Evolutionary conservation across 2,797 vertebrate species (phyloP).

Genomic region (Adelosebastes latens): DNA sequence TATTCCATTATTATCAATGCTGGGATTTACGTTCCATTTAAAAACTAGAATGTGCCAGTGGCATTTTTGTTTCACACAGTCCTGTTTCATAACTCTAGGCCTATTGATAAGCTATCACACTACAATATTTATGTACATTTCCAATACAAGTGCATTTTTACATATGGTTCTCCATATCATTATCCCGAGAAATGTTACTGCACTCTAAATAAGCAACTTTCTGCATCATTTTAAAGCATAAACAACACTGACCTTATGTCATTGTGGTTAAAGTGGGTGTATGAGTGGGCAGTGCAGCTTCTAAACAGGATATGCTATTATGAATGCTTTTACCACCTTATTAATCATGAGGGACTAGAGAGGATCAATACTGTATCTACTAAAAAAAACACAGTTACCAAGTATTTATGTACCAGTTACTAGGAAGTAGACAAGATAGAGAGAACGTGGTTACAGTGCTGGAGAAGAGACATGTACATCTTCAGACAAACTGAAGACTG

Average conservation of each 20-base stretch:
- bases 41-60: background rate
- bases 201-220: background rate
- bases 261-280: constrained; percentile 43
- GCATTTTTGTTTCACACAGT: background rate
- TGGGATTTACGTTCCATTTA: background rate
- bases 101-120: background rate
- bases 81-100: background rate
- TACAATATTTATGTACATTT: background rate
- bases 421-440: background rate
- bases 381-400: constrained; percentile 3
- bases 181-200: background rate
- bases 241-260: constrained; percentile 19
- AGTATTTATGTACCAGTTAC: background rate
- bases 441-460: background rate
- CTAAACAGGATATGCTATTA: constrained; percentile 23
- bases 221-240: constrained; percentile 14
- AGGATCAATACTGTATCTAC: constrained; percentile 28
- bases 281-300: constrained; percentile 31
- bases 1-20: background rate
- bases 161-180: background rate
- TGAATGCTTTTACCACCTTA: constrained; percentile 33
- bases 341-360: background rate
- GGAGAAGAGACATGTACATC: background rate
- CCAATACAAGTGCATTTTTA: background rate
- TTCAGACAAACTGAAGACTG: background rate